Conservation (phyloP, 92 coral and sea anemone species). For the Galaxea fascicularis region DNA sequence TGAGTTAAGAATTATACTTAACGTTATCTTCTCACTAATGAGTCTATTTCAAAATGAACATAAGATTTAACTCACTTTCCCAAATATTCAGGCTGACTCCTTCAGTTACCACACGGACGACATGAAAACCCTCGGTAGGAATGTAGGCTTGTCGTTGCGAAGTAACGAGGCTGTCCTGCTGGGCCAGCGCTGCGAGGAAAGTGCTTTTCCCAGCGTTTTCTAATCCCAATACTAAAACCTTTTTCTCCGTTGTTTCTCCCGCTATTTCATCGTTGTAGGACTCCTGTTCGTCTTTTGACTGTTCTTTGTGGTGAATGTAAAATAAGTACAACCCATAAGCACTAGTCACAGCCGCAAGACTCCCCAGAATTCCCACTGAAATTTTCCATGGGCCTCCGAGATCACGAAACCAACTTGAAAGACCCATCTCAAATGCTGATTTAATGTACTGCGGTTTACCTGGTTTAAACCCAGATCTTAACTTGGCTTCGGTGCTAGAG, state of each 20-base stretch:
- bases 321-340: constrained; percentile 80
- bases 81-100: constrained; percentile 88
- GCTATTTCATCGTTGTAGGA: constrained; percentile 65
- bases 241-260: constrained; percentile 67
- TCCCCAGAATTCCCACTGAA: constrained; percentile 69
- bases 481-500: no score
- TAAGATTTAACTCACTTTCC: constrained; percentile 82
- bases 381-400: constrained; percentile 77
- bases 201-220: constrained; percentile 91
- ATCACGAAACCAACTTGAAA: constrained; percentile 82
- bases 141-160: constrained; percentile 64
- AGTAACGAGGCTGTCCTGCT: constrained; percentile 59
- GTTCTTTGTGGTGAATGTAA: constrained; percentile 42
- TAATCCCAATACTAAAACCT: constrained; percentile 84
- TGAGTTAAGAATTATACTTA: no score
- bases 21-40: no score
- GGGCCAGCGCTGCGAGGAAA: constrained; percentile 88
- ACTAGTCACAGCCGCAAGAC: constrained; percentile 66
- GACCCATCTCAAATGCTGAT: constrained; percentile 66
- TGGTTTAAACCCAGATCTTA: no score
- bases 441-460: no score
- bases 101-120: constrained; percentile 86
- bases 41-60: no score
- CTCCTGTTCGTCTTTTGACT: constrained; percentile 33
- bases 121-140: constrained; percentile 94